These are phyloP conservation scores for Neotragus pygmaeus DNA, from an alignment of 2,113 vertebrate species.

Conservation along the genomic window DNA sequence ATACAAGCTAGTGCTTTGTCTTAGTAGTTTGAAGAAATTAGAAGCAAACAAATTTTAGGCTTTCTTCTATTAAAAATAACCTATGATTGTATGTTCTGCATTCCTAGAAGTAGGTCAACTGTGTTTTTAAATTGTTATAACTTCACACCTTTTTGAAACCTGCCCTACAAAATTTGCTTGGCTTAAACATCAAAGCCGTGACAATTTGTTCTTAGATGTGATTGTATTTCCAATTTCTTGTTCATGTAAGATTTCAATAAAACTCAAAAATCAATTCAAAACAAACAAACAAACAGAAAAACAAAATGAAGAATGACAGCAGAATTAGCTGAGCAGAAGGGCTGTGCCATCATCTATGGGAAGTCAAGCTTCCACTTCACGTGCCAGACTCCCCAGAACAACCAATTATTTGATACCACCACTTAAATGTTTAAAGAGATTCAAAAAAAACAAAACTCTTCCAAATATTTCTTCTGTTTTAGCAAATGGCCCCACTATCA, in stretches of 20 bases:
- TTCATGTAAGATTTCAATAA: slow-evolving; percentile 99
- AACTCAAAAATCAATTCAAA: slow-evolving; percentile 97
- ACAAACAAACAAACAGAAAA: slow-evolving; percentile 58
- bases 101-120: slow-evolving; percentile 98
- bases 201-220: slow-evolving; percentile 99
- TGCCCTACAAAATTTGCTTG: slow-evolving; percentile 99
- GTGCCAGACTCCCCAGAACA: neutral
- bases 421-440: neutral
- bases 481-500: neutral
- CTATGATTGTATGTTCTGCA: slow-evolving; percentile 98
- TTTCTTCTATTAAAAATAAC: slow-evolving; percentile 95
- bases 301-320: neutral
- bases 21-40: slow-evolving; percentile 88
- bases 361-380: neutral
- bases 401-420: neutral
- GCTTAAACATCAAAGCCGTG: slow-evolving; percentile 97
- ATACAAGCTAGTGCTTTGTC: slow-evolving; percentile 89
- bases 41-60: slow-evolving; percentile 88
- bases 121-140: slow-evolving; percentile 96
- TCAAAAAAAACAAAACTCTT: neutral
- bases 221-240: slow-evolving; percentile 99
- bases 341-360: neutral
- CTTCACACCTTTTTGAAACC: slow-evolving; percentile 96
- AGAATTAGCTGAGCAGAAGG: neutral
- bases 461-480: neutral